A percentile compares a stretch with the other conserved stretches of the same genome.
These are phyloP conservation scores for Motacilla tschutschensis DNA, from an alignment of 2,113 vertebrate species.

Conservation along the genomic window DNA sequence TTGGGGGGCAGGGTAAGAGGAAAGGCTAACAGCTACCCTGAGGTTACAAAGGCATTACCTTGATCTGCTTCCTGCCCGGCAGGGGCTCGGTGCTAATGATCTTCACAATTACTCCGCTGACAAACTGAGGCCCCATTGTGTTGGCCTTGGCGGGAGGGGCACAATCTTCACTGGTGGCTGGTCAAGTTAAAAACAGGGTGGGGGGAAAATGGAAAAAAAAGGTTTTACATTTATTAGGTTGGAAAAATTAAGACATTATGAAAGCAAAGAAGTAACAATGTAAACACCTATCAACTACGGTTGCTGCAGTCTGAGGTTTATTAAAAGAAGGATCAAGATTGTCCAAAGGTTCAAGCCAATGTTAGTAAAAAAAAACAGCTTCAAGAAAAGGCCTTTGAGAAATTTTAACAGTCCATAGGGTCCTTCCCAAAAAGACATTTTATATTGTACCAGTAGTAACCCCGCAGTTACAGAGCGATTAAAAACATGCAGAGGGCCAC, in stretches of 20 bases:
- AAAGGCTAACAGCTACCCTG: constrained; percentile 28
- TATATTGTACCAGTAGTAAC: neutral
- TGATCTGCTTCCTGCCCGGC: constrained; percentile 84
- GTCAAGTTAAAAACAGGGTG: neutral
- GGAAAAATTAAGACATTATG: neutral
- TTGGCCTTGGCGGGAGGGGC: constrained; percentile 61
- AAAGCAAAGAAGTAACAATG: neutral
- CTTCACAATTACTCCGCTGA: constrained; percentile 91
- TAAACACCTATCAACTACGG: neutral
- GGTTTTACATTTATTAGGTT: neutral
- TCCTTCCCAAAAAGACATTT: neutral
- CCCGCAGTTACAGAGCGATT: neutral
- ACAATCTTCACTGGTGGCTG: constrained; percentile 29
- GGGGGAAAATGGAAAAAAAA: neutral
- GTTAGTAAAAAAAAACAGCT: fast-evolving
- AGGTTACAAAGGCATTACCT: constrained; percentile 76
- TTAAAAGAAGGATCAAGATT: neutral
- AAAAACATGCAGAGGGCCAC: neutral
- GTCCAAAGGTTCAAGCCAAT: neutral
- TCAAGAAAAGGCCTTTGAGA: neutral
- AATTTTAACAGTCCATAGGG: neutral
- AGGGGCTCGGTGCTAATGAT: constrained; percentile 84
- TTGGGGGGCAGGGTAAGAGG: neutral
- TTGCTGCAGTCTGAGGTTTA: too few species aligned
- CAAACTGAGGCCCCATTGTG: constrained; percentile 83